Evolutionary conservation across 1,140 invertebrate species (phyloP).

Genomic region (Zaprionus camerounensis): DNA sequence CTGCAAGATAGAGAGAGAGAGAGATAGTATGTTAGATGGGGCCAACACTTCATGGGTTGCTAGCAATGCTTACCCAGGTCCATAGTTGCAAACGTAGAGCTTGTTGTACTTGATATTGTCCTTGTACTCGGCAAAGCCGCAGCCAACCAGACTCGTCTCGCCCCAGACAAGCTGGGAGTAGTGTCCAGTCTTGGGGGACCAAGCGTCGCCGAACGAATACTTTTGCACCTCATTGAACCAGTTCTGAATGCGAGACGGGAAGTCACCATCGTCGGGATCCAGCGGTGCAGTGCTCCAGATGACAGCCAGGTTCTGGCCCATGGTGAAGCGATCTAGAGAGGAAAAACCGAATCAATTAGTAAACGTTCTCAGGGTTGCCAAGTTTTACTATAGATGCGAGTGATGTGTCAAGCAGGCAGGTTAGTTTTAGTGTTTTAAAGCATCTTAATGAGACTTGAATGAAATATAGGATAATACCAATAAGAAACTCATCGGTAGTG

Average conservation of each 20-base stretch:
- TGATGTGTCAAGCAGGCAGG: constrained; percentile 12
- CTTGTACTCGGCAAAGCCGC: constrained; percentile 92
- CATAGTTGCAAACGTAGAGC: constrained; percentile 94
- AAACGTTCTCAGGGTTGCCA: not conserved
- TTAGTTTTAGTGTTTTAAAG: constrained; percentile 79
- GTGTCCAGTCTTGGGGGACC: constrained; percentile 89
- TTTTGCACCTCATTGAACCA: constrained; percentile 93
- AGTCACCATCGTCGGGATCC: constrained; percentile 88
- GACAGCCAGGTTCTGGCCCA: constrained; percentile 92
- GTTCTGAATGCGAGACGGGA: constrained; percentile 89
- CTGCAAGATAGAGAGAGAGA: constrained; percentile 80
- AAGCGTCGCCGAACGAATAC: constrained; percentile 88
- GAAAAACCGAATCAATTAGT: not conserved
- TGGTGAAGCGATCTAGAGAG: constrained; percentile 88
- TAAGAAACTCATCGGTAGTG: not conserved
- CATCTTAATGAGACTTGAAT: constrained; percentile 17
- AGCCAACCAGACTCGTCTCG: constrained; percentile 91
- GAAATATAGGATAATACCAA: constrained; percentile 12
- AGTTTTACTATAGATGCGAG: not conserved
- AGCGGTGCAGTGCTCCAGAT: constrained; percentile 91
- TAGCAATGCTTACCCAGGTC: constrained; percentile 88
- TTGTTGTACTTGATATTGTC: constrained; percentile 90
- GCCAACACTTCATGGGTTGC: not conserved
- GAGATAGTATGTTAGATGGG: not conserved
- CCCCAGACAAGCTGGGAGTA: constrained; percentile 94